Conservation (phyloP, 2,797 vertebrate genomes). For the Echeneis naucrates region DNA sequence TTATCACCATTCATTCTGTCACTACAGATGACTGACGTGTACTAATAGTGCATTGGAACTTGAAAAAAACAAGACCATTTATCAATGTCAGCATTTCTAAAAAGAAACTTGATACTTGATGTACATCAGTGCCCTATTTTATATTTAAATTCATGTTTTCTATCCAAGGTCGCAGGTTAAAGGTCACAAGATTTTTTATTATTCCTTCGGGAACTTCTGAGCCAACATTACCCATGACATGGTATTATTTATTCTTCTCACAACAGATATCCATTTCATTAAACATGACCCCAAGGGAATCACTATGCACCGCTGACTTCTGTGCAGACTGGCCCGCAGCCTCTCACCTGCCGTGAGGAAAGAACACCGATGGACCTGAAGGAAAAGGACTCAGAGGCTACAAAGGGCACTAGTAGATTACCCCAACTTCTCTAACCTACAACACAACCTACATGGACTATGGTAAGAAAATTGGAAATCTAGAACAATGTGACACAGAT, state of each 20-base stretch:
- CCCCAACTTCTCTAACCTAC: background rate
- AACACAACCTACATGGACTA: background rate
- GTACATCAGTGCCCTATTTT: background rate
- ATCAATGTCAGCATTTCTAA: background rate
- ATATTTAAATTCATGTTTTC: background rate
- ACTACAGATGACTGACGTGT: background rate
- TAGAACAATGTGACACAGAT: background rate
- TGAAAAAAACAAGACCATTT: background rate
- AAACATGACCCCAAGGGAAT: conserved; percentile 76
- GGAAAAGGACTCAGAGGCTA: conserved; percentile 22
- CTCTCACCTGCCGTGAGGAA: conserved; percentile 28
- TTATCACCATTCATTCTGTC: background rate
- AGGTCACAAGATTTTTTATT: conserved; percentile 10
- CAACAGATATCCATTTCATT: conserved; percentile 73
- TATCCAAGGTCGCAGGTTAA: background rate
- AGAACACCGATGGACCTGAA: background rate
- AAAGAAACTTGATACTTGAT: background rate
- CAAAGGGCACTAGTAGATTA: conserved; percentile 17
- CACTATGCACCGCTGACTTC: conserved; percentile 62
- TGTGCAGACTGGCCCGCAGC: conserved; percentile 39
- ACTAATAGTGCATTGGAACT: background rate
- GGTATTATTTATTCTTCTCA: conserved; percentile 50
- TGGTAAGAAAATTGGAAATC: background rate
- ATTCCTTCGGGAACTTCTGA: conserved; percentile 18
- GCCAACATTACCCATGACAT: conserved; percentile 34